phyloP scores from a whole-genome alignment of 2,113 vertebrate species.

The Ranitomeya variabilis region DNA sequence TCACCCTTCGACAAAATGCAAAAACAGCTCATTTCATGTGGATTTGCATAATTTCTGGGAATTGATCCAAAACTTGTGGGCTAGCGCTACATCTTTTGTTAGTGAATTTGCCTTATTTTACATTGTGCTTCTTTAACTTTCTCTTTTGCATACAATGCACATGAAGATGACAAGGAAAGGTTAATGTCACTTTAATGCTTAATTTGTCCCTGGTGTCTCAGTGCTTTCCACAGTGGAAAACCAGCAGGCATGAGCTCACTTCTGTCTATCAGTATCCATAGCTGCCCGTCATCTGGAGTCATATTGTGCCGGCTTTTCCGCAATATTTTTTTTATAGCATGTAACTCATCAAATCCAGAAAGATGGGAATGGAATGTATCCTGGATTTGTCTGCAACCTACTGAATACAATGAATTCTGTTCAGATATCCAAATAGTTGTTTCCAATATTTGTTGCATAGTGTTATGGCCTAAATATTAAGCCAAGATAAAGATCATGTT shows the following conservation, averaged over 20 bases:
- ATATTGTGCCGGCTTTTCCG: background rate
- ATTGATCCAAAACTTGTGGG: background rate
- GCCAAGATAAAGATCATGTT: no score
- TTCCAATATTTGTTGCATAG: background rate
- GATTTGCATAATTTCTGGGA: background rate
- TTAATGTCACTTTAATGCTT: background rate
- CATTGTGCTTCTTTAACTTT: background rate
- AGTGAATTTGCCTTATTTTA: background rate
- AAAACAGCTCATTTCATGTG: background rate
- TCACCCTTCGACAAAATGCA: no score
- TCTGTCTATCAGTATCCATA: background rate
- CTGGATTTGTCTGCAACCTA: background rate
- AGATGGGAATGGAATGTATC: background rate
- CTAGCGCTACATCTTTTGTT: background rate
- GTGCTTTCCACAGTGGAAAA: slow-evolving; percentile 4
- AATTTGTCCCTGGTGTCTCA: background rate
- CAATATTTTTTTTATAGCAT: background rate
- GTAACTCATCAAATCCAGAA: background rate
- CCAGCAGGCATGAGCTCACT: background rate
- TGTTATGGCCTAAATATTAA: no score
- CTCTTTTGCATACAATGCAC: background rate
- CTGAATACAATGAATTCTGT: background rate
- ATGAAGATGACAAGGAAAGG: background rate
- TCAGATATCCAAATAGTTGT: background rate
- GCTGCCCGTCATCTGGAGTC: background rate